Evolutionary conservation across 2,113 vertebrate genomes (phyloP).

Genomic region (Sceloporus undulatus): DNA sequence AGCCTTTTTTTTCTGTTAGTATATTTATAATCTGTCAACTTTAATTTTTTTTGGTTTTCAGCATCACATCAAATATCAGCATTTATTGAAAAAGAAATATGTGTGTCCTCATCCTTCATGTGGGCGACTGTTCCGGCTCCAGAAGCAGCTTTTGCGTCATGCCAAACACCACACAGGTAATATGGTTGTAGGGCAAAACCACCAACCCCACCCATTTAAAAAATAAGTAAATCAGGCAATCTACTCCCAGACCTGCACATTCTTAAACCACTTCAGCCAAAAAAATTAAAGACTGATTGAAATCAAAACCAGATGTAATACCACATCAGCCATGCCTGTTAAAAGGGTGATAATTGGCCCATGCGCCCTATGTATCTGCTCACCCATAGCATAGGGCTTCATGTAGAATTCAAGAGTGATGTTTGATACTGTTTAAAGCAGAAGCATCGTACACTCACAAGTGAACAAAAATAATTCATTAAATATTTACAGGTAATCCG

Average conservation of each 20-base stretch:
- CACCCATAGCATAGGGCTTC: neutral
- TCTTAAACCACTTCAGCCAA: too few relatives aligned
- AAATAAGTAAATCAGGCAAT: too few relatives aligned
- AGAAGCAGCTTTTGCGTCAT: slow-evolving; percentile 96
- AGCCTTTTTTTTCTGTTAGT: neutral
- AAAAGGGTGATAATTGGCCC: too few relatives aligned
- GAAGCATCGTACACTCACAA: neutral
- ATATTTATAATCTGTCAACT: neutral
- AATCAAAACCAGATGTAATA: too few relatives aligned
- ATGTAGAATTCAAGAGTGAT: neutral
- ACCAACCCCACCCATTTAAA: neutral
- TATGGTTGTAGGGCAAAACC: neutral
- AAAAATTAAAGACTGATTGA: too few relatives aligned
- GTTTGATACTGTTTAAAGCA: neutral
- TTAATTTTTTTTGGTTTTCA: slow-evolving; percentile 60
- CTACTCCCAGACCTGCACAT: too few relatives aligned
- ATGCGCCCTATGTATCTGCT: too few relatives aligned
- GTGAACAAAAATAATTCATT: neutral
- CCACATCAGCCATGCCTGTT: too few relatives aligned
- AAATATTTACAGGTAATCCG: neutral
- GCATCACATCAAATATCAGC: slow-evolving; percentile 99
- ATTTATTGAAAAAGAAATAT: slow-evolving; percentile 98
- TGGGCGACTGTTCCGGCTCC: slow-evolving; percentile 95
- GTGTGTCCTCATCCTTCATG: slow-evolving; percentile 97
- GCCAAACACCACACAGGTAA: slow-evolving; percentile 98